Evolutionary conservation across 1,140 invertebrate species (phyloP), one percentile per base, ranked within the genome.

Genomic region (Rhynchophorus ferrugineus): DNA sequence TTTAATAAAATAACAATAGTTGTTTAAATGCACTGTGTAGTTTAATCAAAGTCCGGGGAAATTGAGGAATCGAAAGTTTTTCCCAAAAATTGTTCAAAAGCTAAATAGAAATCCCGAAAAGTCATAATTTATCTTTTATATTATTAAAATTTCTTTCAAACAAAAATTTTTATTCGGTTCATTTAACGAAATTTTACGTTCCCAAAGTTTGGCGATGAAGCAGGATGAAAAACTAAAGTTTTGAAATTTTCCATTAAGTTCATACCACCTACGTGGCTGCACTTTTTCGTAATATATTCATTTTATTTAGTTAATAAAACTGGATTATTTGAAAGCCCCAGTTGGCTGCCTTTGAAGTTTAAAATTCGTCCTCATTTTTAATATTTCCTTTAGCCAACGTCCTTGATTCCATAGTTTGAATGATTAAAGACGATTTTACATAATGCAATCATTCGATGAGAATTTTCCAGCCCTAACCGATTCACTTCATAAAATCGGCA

Each of bases 281-380:
- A 51, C 33, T 44, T 51, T 36, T 44, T 29, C 3, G 22, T 51
- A 49, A 49, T 49, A 42, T 49, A 42, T 49, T 49, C 48, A 42
- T 42, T 49, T 49, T 34, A 49, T 49, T 42, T 42, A 24, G 42
- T 49, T 49, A 49, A 49, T 49, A 49, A 49, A 42, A 22, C 22
- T 11, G 16, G 37, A 34, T 49, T 49, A 49, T 42, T 49, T 49
- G 47, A 49, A 39, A 42, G 13, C 38, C 38, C 46, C 6, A 37
- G 19, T 14, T 34, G 36, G 35, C 20, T 48, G 46, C 35, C 39
- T 48, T 48, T 37, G 46, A 48, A 37, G 46, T 48, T 48, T 29
- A 20, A 36, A 48, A 48, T 22, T 36, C 36, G 13, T 24, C 35
- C 2, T 13, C 22, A 48, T 14, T 48, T 48, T 48, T 48, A 38